A percentile compares a stretch with the other conserved stretches of the same genome.
Evolutionary conservation across 2,113 vertebrate genomes (phyloP).

Genomic region (Erythrolamprus reginae): DNA sequence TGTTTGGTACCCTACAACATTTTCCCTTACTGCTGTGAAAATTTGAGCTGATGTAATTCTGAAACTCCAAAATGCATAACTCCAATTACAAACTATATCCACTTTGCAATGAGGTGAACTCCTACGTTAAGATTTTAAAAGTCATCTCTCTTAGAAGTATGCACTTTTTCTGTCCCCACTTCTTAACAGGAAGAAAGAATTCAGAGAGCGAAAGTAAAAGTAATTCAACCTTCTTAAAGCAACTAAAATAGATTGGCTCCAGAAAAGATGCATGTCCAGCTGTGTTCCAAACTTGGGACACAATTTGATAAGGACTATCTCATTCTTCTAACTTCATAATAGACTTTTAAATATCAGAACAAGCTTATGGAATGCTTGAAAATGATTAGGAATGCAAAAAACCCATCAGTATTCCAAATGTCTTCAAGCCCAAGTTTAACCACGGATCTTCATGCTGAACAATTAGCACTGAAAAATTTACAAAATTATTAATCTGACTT

Average conservation of each 20-base stretch:
- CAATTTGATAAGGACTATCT: not conserved
- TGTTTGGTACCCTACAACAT: conserved; percentile 23
- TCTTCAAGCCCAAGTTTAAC: not conserved
- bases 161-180: conserved; percentile 8
- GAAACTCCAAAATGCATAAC: conserved; percentile 40
- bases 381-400: not conserved
- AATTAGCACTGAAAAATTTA: not conserved
- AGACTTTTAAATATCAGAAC: not conserved
- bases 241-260: conserved; percentile 33
- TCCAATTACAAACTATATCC: conserved; percentile 27
- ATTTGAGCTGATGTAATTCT: conserved; percentile 54
- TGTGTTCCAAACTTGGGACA: conserved; percentile 11
- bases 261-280: conserved; percentile 17
- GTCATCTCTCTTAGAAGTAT: conserved; percentile 34
- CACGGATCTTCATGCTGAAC: not conserved
- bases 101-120: conserved; percentile 43
- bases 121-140: conserved; percentile 48
- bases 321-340: not conserved
- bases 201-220: conserved; percentile 20
- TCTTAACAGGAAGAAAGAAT: conserved; percentile 28
- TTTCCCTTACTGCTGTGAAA: conserved; percentile 40
- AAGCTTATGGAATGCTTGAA: not conserved
- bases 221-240: conserved; percentile 37
- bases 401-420: not conserved
- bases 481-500: not conserved